Evolutionary conservation across 1,140 invertebrate species (phyloP), one percentile per base, ranked within the genome.

Genomic region (Heliconius eleuchia): DNA sequence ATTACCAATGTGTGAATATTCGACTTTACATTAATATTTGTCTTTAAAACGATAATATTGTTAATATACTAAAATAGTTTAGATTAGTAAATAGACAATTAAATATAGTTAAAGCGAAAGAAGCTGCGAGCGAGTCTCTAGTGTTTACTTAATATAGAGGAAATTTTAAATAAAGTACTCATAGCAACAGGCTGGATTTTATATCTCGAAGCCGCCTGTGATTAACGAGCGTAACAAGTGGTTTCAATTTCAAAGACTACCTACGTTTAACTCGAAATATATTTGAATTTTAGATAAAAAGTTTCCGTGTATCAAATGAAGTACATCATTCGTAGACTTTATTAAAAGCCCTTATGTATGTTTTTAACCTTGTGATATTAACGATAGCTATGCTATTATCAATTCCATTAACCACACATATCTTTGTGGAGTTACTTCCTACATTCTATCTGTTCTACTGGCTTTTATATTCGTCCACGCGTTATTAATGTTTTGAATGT

Each of bases 401-500:
- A 23, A 30, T 39, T 42, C 55, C 34, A 39, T 42, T 76, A 76
- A 42, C 57, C 57, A 50, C 46, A 19, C 42, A 30, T 76, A 76
- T 76, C 74, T 76, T 70, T 46, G 60, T 71, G 34, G 42, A 16
- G 39, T 71, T 19, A 72, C 70, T 77, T 77, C 76, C 76, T 77
- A 71, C 18, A 30, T 52, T 42, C 42, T 50, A 52, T 72, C 34
- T 66, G 39, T n/a, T 76, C 39, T 46, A 71, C 9, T 37, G 66
- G 13, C 23, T 18, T 76, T 52, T 76, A 50, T 76, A 46, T 71
- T 19, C 23, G 16, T 23, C 30, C 60, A 27, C 19, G 19, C 34
- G 23, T 46, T 76, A 39, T 76, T 70, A 76, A 46, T 70, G 42
- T 79, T 74, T 52, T 37, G 34, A 75, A 76, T 79, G 76, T 52